Evolutionary conservation across 2,113 vertebrate genomes (phyloP), one percentile per base, ranked within the genome.

Genomic region (Girardinichthys multiradiatus): DNA sequence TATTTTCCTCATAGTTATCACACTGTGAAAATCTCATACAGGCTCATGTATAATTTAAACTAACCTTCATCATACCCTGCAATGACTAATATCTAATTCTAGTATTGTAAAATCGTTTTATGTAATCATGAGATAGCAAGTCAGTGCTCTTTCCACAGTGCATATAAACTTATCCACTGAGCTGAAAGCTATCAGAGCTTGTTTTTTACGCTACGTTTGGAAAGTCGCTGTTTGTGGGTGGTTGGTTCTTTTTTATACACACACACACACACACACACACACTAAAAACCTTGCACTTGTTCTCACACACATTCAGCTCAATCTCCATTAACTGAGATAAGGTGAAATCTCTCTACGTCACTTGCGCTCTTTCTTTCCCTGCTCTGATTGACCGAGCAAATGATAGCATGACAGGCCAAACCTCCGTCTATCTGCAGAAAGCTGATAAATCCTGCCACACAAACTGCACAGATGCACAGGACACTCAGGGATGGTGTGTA

Each of bases 381-480:
- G 2, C 69, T 24, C 69, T 78, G 72, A 86, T 35, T 66, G 76
- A 79, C 74, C 29, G 37, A 54, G 73, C 70, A 63, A 72, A 67
- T 76, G 70, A 85, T 70, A 66, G 64, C 29, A 86, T 60, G 71
- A 57, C 65, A 67, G 71, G 65, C 68, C 51, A 48, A 61, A 21
- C 85, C 83, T 76, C 79, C 10, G 0, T 57, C 14, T 61, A 54
- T 80, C 79, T 87, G 80, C 74, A 61, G 79, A 68, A 68, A 64
- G 17, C 74, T 83, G 86, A 90, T 89, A 87, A 81, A 77, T 74
- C 77, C 74, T 70, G 59, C 71, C 57, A 30, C 75, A 63, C 74
- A 65, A 42, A 74, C 76, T 13, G 9, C 26, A 45, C 27, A 30
- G 51, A 26, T 58, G 69, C 33, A 68, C 57, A n/a, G n/a, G 39